Conservation (phyloP, 2,113 vertebrate genomes). For the Actenoides lindsayi region DNA sequence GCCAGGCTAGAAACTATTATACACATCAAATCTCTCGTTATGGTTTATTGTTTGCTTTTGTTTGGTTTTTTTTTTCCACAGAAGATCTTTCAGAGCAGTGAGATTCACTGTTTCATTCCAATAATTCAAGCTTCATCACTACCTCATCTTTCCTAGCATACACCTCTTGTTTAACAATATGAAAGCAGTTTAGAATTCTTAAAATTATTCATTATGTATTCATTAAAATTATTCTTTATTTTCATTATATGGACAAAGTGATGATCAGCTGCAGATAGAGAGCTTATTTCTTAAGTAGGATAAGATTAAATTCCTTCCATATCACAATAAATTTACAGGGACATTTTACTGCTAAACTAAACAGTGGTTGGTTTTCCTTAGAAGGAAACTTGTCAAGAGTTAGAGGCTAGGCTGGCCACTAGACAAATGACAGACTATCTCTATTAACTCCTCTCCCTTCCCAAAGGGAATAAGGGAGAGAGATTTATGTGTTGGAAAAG, state of each 20-base stretch:
- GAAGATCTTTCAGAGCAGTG: background rate
- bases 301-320: background rate
- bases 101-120: background rate
- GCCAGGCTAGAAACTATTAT: background rate
- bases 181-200: background rate
- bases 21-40: background rate
- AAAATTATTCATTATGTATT: background rate
- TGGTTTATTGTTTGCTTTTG: background rate
- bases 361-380: background rate
- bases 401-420: no score
- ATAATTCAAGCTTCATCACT: background rate
- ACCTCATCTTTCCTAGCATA: background rate
- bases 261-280: background rate
- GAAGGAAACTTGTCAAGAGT: background rate
- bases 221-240: background rate
- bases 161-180: rapidly evolving
- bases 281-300: background rate
- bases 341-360: background rate
- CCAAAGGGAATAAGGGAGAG: no score
- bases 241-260: background rate
- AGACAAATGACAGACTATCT: no score
- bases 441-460: no score
- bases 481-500: no score
- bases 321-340: background rate
- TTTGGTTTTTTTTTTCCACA: background rate